A percentile compares a stretch with the other conserved stretches of the same genome.
Evolutionary conservation across 2,113 vertebrate genomes (phyloP).

Genomic region (Fulica atra): DNA sequence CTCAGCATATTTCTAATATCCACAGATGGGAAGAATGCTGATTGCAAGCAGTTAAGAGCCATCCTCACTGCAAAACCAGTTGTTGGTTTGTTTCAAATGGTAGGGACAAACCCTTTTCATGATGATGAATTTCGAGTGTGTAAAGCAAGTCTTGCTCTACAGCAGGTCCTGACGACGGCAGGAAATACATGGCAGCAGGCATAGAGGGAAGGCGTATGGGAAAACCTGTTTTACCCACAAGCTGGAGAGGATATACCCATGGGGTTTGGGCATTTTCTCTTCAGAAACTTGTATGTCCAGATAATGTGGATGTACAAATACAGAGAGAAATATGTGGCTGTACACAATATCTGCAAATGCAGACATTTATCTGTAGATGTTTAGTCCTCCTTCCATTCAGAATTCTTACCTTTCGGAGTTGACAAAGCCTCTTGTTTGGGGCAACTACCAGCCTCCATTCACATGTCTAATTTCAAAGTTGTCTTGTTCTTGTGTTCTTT

Average conservation of each 20-base stretch:
- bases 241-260: not conserved
- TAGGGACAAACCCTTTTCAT: not conserved
- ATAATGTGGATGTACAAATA: not conserved
- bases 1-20: not conserved
- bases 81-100: not conserved
- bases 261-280: not conserved
- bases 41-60: not conserved
- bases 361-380: not conserved
- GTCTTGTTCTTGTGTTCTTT: not conserved
- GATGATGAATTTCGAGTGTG: not conserved
- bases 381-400: not conserved
- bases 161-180: not conserved
- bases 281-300: not conserved
- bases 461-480: not conserved
- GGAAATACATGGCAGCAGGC: not conserved
- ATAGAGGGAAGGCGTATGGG: not conserved
- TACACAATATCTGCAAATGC: not conserved
- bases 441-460: not conserved
- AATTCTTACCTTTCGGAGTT: not conserved
- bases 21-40: not conserved
- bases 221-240: not conserved
- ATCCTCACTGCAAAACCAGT: not conserved
- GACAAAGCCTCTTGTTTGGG: not conserved
- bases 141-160: not conserved
- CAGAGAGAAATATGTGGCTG: not conserved